Evolutionary conservation across 2,888 invertebrate genomes (phyloP), one percentile per base, ranked within the genome.

Genomic region (Zhengitettix transpicula): DNA sequence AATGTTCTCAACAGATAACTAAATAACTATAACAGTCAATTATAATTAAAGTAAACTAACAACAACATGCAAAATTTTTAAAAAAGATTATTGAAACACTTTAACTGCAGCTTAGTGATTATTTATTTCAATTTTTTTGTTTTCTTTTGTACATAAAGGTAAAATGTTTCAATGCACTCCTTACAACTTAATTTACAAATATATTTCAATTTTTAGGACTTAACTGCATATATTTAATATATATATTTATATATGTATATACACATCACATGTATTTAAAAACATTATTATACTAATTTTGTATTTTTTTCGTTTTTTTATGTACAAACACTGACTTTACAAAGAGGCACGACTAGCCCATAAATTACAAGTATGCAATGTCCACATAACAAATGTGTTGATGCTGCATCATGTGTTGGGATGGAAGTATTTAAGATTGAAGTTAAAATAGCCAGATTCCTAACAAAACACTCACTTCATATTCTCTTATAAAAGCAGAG

Each of bases 151-250:
- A 64, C 64, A 64, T 62, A 64, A 64, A 60, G 62, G 59, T 64
- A 64, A 64, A 62, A 64, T 64, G 61, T 60, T 62, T 61, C 55
- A 63, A 60, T 63, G 56, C 63, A 63, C 59, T 60, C 61, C 57
- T 62, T 64, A 64, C 64, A 64, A 62, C 62, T 61, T 59, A 62
- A 64, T 64, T 63, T 64, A 64, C 64, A 64, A 64, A 64, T 64
- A 64, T 64, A 64, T 64, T 64, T 63, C 58, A 61, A 56, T 63
- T 60, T 62, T 60, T 56, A 60, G 60, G 59, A 61, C 58, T 61
- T 59, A 63, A 63, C 63, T 60, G 62, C 62, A 62, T 62, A 59
- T 63, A 63, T 60, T 62, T 57, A 60, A 60, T 52, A 58, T 47
- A 58, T 55, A 40, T 58, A 47, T 47, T 47, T 47, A 47, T 47